phyloP scores from a whole-genome alignment of 2,888 invertebrate species.

The Syritta pipiens region DNA sequence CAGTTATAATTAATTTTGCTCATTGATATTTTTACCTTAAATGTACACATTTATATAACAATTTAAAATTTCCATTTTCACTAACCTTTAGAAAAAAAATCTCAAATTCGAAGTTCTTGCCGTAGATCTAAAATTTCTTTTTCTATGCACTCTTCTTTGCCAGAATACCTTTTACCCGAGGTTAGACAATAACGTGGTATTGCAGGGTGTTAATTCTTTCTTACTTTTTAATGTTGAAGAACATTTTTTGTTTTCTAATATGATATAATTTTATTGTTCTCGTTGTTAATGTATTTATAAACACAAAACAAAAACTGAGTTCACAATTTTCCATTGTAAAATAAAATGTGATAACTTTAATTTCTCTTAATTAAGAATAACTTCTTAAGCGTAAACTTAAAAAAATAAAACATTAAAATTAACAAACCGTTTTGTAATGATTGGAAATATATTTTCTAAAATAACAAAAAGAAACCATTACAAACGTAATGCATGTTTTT shows the following conservation, averaged over 20 bases:
- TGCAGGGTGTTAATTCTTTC: slow-evolving; percentile 45
- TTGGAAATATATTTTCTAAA: slow-evolving; percentile 52
- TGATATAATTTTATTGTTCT: slow-evolving; percentile 9
- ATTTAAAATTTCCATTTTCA: slow-evolving; percentile 8
- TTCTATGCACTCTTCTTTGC: slow-evolving; percentile 39
- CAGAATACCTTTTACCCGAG: slow-evolving; percentile 64
- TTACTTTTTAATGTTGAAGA: neutral
- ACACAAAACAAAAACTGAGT: slow-evolving; percentile 34
- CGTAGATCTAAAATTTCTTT: slow-evolving; percentile 60
- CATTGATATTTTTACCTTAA: neutral
- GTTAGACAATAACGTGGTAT: slow-evolving; percentile 60
- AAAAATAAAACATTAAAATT: slow-evolving; percentile 3
- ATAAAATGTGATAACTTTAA: slow-evolving; percentile 56
- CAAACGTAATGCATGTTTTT: slow-evolving; percentile 54
- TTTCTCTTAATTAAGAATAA: slow-evolving; percentile 28
- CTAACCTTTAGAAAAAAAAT: slow-evolving; percentile 16
- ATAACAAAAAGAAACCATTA: slow-evolving; percentile 6
- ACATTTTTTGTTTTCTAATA: too few relatives aligned
- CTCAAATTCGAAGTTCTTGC: slow-evolving; percentile 45
- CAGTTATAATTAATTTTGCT: neutral
- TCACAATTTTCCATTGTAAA: slow-evolving; percentile 53
- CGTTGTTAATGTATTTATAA: slow-evolving; percentile 37
- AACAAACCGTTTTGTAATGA: slow-evolving; percentile 19
- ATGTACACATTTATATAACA: neutral
- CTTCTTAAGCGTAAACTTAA: slow-evolving; percentile 11